Evolutionary conservation across 92 coral and sea anemone genomes (phyloP).

Genomic region (Scolanthus callimorphus): DNA sequence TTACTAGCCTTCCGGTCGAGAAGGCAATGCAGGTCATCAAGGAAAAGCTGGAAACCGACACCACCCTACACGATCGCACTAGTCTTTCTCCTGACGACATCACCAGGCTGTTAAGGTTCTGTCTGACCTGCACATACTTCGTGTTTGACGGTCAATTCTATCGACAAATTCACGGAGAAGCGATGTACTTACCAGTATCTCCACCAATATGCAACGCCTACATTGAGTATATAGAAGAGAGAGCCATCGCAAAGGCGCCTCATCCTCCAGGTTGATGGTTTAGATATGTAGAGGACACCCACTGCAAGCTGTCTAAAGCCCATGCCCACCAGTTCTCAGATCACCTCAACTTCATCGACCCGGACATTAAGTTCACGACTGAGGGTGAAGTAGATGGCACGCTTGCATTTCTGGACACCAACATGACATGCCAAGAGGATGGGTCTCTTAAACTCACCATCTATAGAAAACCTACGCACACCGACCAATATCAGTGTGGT

Average conservation of each 20-base stretch:
- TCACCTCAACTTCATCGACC: constrained; percentile 12
- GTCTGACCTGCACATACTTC: constrained; percentile 8
- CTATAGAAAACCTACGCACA: no score
- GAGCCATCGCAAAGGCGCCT: constrained; percentile 12
- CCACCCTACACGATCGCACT: constrained; percentile 1
- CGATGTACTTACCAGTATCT: constrained; percentile 13
- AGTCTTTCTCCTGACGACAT: constrained; percentile 5
- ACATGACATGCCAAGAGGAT: neutral
- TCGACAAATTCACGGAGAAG: constrained; percentile 3
- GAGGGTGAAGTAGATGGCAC: constrained; percentile 10
- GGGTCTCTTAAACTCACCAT: neutral
- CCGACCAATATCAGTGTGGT: constrained; percentile 5
- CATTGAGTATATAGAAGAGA: constrained; percentile 12
- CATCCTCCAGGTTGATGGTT: constrained; percentile 6
- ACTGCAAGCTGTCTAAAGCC: neutral
- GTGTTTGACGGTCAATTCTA: constrained; percentile 7
- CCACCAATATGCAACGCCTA: constrained; percentile 10
- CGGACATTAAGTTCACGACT: constrained; percentile 8
- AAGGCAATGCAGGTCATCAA: neutral
- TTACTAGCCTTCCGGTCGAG: constrained; percentile 10
- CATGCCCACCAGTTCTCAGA: constrained; percentile 11
- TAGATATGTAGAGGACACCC: neutral
- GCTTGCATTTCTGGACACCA: constrained; percentile 6
- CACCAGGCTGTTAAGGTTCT: constrained; percentile 6
- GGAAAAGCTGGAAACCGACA: constrained; percentile 1